phyloP scores from a whole-genome alignment of 2,888 invertebrate genomes.

The Microdon myrmicae region DNA sequence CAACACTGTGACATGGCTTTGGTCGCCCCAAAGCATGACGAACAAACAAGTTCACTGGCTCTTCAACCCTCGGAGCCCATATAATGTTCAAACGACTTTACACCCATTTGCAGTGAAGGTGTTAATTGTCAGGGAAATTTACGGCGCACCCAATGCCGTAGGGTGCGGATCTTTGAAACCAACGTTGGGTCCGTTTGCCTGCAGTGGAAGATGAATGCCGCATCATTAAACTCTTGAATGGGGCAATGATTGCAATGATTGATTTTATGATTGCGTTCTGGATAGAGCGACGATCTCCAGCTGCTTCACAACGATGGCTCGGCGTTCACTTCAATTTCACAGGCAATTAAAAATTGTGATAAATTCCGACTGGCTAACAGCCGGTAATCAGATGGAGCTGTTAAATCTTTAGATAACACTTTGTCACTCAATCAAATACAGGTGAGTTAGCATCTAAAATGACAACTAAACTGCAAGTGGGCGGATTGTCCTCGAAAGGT shows the following conservation, averaged over 20 bases:
- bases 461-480: too few relatives aligned
- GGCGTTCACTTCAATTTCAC: constrained; percentile 41
- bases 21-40: constrained; percentile 15
- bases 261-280: too few relatives aligned
- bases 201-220: constrained; percentile 39
- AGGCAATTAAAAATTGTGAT: constrained; percentile 44
- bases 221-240: constrained; percentile 45
- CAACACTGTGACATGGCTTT: constrained; percentile 17
- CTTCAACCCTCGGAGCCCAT: neutral
- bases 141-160: constrained; percentile 23
- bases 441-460: too few relatives aligned
- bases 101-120: constrained; percentile 25
- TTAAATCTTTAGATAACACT: too few relatives aligned
- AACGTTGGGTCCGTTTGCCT: constrained; percentile 7
- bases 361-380: constrained; percentile 12
- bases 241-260: constrained; percentile 44
- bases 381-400: too few relatives aligned
- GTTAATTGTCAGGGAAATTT: constrained; percentile 49
- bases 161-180: constrained; percentile 24
- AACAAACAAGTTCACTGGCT: constrained; percentile 30
- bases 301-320: too few relatives aligned
- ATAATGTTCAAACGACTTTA: too few relatives aligned
- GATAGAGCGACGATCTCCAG: constrained; percentile 26
- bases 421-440: too few relatives aligned
- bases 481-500: too few relatives aligned